Evolutionary conservation across 2,797 vertebrate species (phyloP).

Genomic region (Morus bassanus): DNA sequence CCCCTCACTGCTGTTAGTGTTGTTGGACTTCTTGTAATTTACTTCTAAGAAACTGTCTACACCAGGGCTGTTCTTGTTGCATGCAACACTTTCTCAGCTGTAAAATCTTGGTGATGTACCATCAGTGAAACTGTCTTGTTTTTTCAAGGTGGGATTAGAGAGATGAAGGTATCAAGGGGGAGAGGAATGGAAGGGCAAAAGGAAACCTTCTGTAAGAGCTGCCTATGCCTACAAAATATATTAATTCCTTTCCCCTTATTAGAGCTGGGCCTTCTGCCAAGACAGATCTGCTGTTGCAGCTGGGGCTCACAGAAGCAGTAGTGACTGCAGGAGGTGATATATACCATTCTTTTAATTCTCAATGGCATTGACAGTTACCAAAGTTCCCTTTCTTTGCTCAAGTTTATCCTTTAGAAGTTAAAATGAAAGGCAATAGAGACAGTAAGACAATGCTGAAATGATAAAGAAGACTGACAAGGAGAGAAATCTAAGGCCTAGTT

Average conservation of each 20-base stretch:
- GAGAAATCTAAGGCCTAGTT: conserved; percentile 6
- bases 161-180: background rate
- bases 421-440: background rate
- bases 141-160: background rate
- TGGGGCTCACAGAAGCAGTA: background rate
- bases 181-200: background rate
- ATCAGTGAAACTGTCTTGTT: background rate
- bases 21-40: background rate
- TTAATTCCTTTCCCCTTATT: background rate
- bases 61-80: background rate
- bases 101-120: background rate
- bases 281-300: background rate
- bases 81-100: background rate
- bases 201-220: background rate
- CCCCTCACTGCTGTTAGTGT: background rate
- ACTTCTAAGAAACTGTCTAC: too few relatives aligned
- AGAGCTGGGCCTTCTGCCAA: background rate
- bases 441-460: background rate
- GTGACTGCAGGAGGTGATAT: background rate
- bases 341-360: background rate
- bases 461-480: background rate
- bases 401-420: background rate
- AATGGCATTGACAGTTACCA: background rate
- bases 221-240: background rate
- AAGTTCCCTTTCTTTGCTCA: background rate